Evolutionary conservation across 2,113 vertebrate species (phyloP).

Genomic region (Emberiza fucata): DNA sequence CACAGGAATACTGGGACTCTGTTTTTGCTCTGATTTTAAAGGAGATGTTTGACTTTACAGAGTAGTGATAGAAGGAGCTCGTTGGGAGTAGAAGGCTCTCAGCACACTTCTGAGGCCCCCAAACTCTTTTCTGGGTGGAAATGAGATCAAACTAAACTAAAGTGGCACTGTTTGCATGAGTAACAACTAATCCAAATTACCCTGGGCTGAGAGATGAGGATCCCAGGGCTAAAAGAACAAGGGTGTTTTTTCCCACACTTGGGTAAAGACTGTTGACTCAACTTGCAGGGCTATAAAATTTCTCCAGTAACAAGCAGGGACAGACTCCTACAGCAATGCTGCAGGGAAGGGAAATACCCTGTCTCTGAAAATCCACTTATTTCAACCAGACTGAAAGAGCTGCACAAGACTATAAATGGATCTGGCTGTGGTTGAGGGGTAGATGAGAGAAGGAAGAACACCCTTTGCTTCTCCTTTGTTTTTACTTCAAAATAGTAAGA

Average conservation of each 20-base stretch:
- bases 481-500: neutral
- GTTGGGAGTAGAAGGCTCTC: neutral
- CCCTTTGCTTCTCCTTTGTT: neutral
- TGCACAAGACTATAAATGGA: neutral
- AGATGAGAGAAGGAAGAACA: neutral
- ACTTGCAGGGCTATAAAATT: slow-evolving; percentile 5
- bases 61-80: fast-evolving
- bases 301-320: slow-evolving; percentile 46
- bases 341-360: slow-evolving; percentile 46
- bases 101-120: neutral
- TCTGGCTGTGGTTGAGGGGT: neutral
- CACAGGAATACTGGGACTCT: neutral
- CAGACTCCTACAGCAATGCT: slow-evolving; percentile 24
- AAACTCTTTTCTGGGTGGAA: neutral
- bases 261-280: slow-evolving; percentile 19
- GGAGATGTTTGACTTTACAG: neutral
- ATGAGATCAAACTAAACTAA: slow-evolving; percentile 13
- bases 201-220: neutral
- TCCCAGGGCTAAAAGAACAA: slow-evolving; percentile 13
- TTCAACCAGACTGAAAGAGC: slow-evolving; percentile 26
- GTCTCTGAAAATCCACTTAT: slow-evolving; percentile 33
- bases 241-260: neutral
- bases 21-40: neutral
- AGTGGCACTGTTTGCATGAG: neutral
- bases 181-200: neutral